Evolutionary conservation across 2,113 vertebrate genomes (phyloP).

Genomic region (Phrynosoma blainvillii): DNA sequence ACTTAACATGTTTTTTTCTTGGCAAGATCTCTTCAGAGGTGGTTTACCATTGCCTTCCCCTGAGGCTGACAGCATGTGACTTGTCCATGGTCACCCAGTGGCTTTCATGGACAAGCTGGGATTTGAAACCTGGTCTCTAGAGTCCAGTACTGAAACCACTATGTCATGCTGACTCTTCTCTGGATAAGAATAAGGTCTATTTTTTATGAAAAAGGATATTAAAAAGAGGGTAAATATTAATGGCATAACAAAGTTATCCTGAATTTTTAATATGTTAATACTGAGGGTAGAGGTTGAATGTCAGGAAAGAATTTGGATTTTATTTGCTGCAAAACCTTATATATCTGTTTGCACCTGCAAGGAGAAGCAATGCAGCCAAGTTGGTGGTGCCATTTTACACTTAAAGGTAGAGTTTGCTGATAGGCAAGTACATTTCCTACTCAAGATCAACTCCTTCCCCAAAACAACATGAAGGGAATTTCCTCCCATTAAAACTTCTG

Average conservation of each 20-base stretch:
- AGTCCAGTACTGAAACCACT: too few species aligned
- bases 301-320: background rate
- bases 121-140: too few species aligned
- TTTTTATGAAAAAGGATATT: background rate
- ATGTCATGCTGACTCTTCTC: too few species aligned
- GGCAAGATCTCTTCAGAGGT: too few species aligned
- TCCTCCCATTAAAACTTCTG: slow-evolving; percentile 17
- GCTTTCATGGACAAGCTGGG: too few species aligned
- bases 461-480: background rate
- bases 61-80: too few species aligned
- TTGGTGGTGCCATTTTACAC: background rate
- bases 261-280: background rate
- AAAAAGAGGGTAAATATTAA: background rate
- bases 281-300: background rate
- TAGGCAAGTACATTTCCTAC: background rate
- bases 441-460: slow-evolving; percentile 22
- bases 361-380: background rate
- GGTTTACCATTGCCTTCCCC: too few species aligned
- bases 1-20: too few species aligned
- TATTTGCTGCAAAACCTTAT: background rate
- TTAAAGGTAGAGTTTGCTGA: background rate
- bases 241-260: background rate
- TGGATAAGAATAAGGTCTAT: too few species aligned
- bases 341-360: background rate
- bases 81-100: too few species aligned